Evolutionary conservation across 2,888 invertebrate species (phyloP), one percentile per base, ranked within the genome.

Genomic region (Orthosia cruda): DNA sequence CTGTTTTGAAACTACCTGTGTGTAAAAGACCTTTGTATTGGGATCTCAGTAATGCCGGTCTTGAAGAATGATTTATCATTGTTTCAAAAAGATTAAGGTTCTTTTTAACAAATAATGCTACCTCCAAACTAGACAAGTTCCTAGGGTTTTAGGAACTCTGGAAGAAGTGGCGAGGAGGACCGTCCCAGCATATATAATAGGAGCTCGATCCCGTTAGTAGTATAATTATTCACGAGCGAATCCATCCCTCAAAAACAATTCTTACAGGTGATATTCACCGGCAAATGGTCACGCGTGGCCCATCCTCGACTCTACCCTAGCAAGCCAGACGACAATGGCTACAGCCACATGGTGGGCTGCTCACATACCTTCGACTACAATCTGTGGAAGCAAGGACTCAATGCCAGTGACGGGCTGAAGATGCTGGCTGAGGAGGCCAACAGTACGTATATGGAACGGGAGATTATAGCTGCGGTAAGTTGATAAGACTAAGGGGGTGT

Each of bases 281-380:
- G 96, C 0, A 89, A 89, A 54, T 96, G 96, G 96, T 96, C 96
- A 0, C 88, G 96, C 1, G 88, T 95, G 50, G 91, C 93, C 2
- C 96, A 96, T 68, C 95, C 96, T 0, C 92, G 90, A 0, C 89
- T 93, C 76, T 96, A 95, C 75, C 96, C 96, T 0, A 93, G 83
- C 66, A 95, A 95, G 70, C 95, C 95, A 0, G 95, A 96, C 54
- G 94, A 94, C 23, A 96, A 95, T 49, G 94, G 94, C 0, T 96
- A 94, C 87, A 95, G 95, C 50, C 92, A 95, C 82, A 93, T 96
- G 94, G 89, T 96, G 0, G 96, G 96, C 0, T 95, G 96, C 0
- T 96, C 96, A 0, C 96, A 96, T 77, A 90, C 89, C 2, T 91
- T 80, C 75, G 81, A 91, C 52, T 94, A 89, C 74, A 89, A 86